Evolutionary conservation across 30 jellyfish, hydroid and myxozoan species (phyloP), one percentile per base, ranked within the genome.

Genomic region (Rhopilema esculentum): DNA sequence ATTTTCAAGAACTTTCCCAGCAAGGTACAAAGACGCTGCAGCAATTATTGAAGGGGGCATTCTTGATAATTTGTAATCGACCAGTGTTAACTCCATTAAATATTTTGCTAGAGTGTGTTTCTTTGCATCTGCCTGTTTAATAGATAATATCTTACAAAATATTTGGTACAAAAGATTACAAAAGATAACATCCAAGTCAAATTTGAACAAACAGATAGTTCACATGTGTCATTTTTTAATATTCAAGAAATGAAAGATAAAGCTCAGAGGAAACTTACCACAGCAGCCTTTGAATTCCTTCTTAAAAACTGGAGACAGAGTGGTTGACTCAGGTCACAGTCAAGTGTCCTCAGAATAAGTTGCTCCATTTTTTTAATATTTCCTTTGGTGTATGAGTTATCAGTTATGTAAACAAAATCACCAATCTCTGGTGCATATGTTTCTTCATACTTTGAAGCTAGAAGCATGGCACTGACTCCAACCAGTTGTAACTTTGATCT

Each of bases 341-440:
- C 90, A 21, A 91, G 49, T 0, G 98, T 88, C 51, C 64, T 86
- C 33, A 83, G 76, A 52, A 95, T 87, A 65, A 79, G 92, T 28
- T 79, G 92, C 66, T 95, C 99, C 99, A 95, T 95, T 31, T 80
- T 52, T 71, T 89, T 83, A 27, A 95, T 89, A 57, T 91, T 88
- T 16, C 75, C 97, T 71, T 86, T 85, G 23, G 97, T 78, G 85
- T 91, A 95, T 17, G 99, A 97, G 80, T 91, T 95, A 84, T 95
- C 98, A 16, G 98, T 95, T 49, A 95, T 91, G 85, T 95, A 95
- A 18, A 95, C 99, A 91, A 95, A 95, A 79, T 95, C 99, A 4
- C 97, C 97, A 27, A 95, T 85, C 79, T 95, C 99, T n/a, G 99
- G 99, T 27, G 98, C 98, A 72, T 86, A 95, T 83, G 96, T 95